Conservation (phyloP, 2,888 invertebrate species). For the Orchestes rusci region DNA sequence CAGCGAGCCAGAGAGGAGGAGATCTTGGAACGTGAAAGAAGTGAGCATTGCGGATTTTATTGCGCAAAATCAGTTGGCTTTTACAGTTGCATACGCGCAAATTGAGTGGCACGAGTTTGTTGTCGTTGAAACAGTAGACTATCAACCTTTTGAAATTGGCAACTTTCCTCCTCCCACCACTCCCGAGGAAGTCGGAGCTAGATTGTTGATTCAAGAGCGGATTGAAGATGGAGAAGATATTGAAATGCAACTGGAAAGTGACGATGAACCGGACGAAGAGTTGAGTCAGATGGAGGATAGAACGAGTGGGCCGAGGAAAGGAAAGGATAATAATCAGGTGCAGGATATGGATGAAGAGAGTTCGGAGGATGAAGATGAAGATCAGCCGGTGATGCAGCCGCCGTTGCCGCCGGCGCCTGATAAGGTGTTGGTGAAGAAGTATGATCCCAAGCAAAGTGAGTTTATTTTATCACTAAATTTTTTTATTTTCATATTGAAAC, state of each 20-base stretch:
- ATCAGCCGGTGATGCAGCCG: conserved; percentile 46
- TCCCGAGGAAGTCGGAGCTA: conserved; percentile 88
- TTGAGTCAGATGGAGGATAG: conserved; percentile 63
- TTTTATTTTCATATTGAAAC: not conserved
- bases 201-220: conserved; percentile 83
- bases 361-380: conserved; percentile 56
- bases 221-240: conserved; percentile 75
- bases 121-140: conserved; percentile 99
- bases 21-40: conserved; percentile 87
- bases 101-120: conserved; percentile 99
- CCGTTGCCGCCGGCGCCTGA: conserved; percentile 83
- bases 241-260: conserved; percentile 86
- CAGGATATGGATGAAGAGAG: conserved; percentile 93
- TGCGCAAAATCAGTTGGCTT: not conserved
- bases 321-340: conserved; percentile 45
- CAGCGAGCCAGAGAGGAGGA: conserved; percentile 92
- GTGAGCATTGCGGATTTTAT: conserved; percentile 38
- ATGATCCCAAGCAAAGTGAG: conserved; percentile 84
- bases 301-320: conserved; percentile 45
- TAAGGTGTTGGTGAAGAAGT: conserved; percentile 92
- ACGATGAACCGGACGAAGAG: conserved; percentile 55
- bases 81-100: conserved; percentile 80
- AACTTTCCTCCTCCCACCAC: conserved; percentile 97
- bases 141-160: conserved; percentile 91
- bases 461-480: too few relatives aligned